Evolutionary conservation across 2,888 invertebrate genomes (phyloP), one percentile per base, ranked within the genome.

Genomic region (Balanococcus diminutus): DNA sequence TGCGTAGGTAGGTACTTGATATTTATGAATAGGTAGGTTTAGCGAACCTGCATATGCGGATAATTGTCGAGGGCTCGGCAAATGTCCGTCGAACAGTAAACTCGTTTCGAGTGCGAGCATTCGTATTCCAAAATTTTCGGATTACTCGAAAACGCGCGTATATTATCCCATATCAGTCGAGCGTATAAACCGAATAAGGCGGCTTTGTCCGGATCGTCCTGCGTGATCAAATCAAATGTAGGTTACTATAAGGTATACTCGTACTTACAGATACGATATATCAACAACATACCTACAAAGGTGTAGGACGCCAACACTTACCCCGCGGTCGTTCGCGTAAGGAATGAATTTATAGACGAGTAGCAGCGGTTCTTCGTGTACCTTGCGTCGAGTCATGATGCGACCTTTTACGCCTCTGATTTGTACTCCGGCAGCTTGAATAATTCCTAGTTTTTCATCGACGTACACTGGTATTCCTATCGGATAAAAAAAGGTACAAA

Each of bases 41-140:
- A 36, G 14, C 46, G 3, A 46, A 85, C 85, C 51, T 85, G 85
- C 2, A 79, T 79, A n/a, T 51, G 85, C 16, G 85, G 75, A 79
- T 79, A 85, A 6, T 16, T 36, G 31, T 85, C 46, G 9, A 85
- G 39, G n/a, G 36, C 36, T 5, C 22, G 25, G 31, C 79, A 75
- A 36, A 85, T 75, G 8, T 31, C 16, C 5, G 16, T 16, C n/a
- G 85, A 79, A 19, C 19, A 19, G 16, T 36, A 19, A 36, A 19
- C 36, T 0, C 6, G 2, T 1, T 36, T 28, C 36, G 36, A 79
- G 36, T 79, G 9, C 32, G 32, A 36, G 8, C 32, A 79, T 79
- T 36, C 32, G 22, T 31, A 85, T 31, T 85, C 85, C 9, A 85
- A n/a, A 25, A 85, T 42, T 51, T 46, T 79, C 19, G 32, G 9